Evolutionary conservation across 2,797 vertebrate genomes (phyloP).

Genomic region (Pangasius mekongensis): DNA sequence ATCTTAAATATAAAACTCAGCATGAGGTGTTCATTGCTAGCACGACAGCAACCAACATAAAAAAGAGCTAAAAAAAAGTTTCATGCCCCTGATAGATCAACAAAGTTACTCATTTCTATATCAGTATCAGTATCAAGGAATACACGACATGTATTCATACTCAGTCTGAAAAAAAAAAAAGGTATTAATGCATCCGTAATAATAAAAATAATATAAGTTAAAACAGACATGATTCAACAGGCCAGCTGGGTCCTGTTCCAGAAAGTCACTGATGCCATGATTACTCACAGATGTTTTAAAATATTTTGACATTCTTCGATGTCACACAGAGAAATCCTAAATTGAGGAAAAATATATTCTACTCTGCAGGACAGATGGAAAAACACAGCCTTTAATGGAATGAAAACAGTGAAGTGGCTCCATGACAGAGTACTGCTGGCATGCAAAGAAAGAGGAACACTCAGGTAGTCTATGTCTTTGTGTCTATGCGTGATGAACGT

Average conservation of each 20-base stretch:
- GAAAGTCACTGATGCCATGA: neutral
- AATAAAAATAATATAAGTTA: neutral
- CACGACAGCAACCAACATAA: neutral
- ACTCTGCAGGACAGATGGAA: neutral
- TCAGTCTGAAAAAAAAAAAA: too few relatives aligned
- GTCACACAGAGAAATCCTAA: neutral
- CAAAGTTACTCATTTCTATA: neutral
- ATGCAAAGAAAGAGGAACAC: slow-evolving; percentile 20
- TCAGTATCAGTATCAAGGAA: neutral
- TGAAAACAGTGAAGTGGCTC: slow-evolving; percentile 28
- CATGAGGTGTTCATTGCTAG: neutral
- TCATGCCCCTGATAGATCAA: neutral
- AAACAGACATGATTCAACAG: neutral
- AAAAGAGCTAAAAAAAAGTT: neutral
- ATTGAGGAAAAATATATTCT: neutral
- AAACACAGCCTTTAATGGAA: slow-evolving; percentile 16
- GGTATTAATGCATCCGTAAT: too few relatives aligned
- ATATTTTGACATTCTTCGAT: slow-evolving; percentile 18
- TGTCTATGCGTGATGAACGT: neutral
- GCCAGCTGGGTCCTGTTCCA: slow-evolving; percentile 28
- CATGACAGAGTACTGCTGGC: slow-evolving; percentile 24
- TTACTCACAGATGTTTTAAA: slow-evolving; percentile 31
- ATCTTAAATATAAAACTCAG: neutral
- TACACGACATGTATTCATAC: too few relatives aligned
- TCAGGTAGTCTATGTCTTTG: neutral